Evolutionary conservation across 2,888 invertebrate genomes (phyloP).

Genomic region (Amphipyra tragopoginis): DNA sequence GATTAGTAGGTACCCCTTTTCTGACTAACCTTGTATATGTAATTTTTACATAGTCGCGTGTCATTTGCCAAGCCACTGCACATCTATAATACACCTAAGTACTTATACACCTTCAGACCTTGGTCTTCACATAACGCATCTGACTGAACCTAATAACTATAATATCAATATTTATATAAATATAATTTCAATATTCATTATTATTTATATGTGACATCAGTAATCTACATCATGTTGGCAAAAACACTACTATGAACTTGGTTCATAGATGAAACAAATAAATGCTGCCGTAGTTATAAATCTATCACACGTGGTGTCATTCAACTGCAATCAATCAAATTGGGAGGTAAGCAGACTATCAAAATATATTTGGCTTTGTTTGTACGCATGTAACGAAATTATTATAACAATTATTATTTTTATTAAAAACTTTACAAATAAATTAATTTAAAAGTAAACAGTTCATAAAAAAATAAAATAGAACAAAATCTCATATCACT

Average conservation of each 20-base stretch:
- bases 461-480: constrained; percentile 60
- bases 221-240: constrained; percentile 36
- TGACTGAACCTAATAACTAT: constrained; percentile 39
- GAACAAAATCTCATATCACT: constrained; percentile 72
- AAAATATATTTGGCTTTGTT: constrained; percentile 58
- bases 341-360: constrained; percentile 38
- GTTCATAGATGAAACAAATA: constrained; percentile 41
- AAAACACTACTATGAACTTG: constrained; percentile 43
- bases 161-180: constrained; percentile 34
- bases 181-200: constrained; percentile 34
- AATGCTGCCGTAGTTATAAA: constrained; percentile 35
- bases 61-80: constrained; percentile 20
- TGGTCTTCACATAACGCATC: constrained; percentile 34
- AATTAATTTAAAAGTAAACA: constrained; percentile 43
- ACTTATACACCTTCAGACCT: constrained; percentile 40
- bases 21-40: neutral
- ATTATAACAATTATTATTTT: constrained; percentile 13
- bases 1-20: too few relatives aligned
- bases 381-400: constrained; percentile 27
- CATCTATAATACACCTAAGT: constrained; percentile 26
- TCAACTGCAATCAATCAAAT: constrained; percentile 30
- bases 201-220: constrained; percentile 20
- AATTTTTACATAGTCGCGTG: constrained; percentile 1
- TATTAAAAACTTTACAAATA: constrained; percentile 30
- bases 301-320: constrained; percentile 9